Percentiles rank a stretch among this genome's conserved stretches.
Evolutionary conservation across 2,797 vertebrate species (phyloP).

Genomic region (Valencia hispanica): DNA sequence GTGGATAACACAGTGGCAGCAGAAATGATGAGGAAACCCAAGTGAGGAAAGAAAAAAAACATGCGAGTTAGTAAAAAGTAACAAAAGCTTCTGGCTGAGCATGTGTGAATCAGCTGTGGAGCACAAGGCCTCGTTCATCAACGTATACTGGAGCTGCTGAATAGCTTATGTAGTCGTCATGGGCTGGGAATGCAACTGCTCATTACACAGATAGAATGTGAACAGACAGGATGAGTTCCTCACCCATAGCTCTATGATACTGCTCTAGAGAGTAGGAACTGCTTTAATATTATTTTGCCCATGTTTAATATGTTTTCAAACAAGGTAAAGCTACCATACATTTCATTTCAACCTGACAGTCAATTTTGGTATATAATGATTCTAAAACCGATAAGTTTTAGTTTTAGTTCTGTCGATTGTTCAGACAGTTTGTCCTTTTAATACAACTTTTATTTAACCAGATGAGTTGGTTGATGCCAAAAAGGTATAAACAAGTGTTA

Average conservation of each 20-base stretch:
- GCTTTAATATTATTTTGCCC: slow-evolving; percentile 37
- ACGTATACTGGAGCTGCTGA: slow-evolving; percentile 63
- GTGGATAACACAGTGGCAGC: slow-evolving; percentile 42
- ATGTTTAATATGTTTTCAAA: slow-evolving; percentile 43
- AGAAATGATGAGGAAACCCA: slow-evolving; percentile 56
- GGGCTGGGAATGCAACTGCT: slow-evolving; percentile 76
- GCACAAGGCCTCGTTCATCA: slow-evolving; percentile 69
- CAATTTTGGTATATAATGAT: not conserved
- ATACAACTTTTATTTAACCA: not conserved
- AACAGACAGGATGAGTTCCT: slow-evolving; percentile 72
- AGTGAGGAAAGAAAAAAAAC: slow-evolving; percentile 67
- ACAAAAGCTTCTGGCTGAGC: slow-evolving; percentile 66
- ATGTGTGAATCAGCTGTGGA: slow-evolving; percentile 67
- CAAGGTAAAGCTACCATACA: slow-evolving; percentile 21
- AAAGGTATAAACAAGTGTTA: too few relatives aligned
- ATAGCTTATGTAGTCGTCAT: slow-evolving; percentile 74
- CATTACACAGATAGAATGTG: slow-evolving; percentile 78
- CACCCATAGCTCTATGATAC: slow-evolving; percentile 54
- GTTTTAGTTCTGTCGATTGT: too few relatives aligned
- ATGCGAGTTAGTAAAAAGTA: slow-evolving; percentile 68
- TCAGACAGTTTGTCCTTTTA: not conserved
- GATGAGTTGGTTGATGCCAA: not conserved
- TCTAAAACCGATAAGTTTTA: not conserved
- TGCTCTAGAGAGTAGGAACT: slow-evolving; percentile 48
- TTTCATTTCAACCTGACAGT: not conserved